These are phyloP conservation scores for Podarcis lilfordi DNA, from an alignment of 2,797 vertebrate genomes.

Conservation along the genomic window DNA sequence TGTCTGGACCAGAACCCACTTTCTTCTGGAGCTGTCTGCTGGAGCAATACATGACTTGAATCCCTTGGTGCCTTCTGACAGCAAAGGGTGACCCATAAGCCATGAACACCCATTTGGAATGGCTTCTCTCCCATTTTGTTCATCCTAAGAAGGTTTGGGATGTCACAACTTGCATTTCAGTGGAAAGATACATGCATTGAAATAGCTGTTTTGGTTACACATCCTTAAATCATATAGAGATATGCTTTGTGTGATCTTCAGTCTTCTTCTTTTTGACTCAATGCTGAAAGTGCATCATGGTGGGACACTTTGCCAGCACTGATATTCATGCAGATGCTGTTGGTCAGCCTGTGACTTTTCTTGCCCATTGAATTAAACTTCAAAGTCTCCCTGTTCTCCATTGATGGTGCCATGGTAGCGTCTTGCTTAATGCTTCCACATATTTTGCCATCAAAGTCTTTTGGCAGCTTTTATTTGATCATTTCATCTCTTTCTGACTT, in stretches of 20 bases:
- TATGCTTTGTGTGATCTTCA: conserved; percentile 21
- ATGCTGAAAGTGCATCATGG: not conserved
- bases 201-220: not conserved
- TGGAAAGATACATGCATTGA: not conserved
- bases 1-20: not conserved
- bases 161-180: not conserved
- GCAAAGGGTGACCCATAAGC: not conserved
- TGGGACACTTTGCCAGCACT: not conserved
- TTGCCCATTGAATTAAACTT: conserved; percentile 68
- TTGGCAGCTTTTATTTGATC: conserved; percentile 74
- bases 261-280: not conserved
- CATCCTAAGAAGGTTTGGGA: not conserved
- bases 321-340: conserved; percentile 29
- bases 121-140: not conserved
- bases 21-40: not conserved
- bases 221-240: conserved; percentile 6
- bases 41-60: not conserved
- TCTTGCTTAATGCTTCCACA: conserved; percentile 67
- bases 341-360: conserved; percentile 47
- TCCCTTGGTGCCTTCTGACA: not conserved
- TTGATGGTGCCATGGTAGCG: conserved; percentile 56
- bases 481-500: conserved; percentile 69
- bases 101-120: not conserved
- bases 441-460: conserved; percentile 75
- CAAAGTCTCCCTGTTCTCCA: conserved; percentile 54